Percentiles rank a stretch among this genome's conserved stretches.
These are phyloP conservation scores for Cataglyphis livida DNA, from an alignment of 2,888 invertebrate genomes.

Conservation along the genomic window DNA sequence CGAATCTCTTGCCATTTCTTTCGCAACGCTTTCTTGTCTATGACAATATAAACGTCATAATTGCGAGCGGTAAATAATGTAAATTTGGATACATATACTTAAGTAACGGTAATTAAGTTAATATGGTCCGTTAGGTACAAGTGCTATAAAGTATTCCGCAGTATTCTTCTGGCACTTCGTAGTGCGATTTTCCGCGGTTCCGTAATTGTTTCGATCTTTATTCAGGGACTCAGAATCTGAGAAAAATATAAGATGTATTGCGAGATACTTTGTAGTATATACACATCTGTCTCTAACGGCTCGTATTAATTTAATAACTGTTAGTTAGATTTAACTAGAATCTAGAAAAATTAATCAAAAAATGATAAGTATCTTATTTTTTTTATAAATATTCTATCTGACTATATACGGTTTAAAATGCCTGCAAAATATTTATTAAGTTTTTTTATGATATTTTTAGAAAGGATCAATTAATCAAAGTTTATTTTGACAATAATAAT, in stretches of 20 bases:
- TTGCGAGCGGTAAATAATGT: neutral
- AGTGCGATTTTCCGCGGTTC: neutral
- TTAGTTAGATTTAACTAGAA: neutral
- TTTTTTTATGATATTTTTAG: neutral
- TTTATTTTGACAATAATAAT: neutral
- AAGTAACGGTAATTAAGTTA: neutral
- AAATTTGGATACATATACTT: neutral
- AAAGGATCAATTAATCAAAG: neutral
- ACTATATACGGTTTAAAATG: neutral
- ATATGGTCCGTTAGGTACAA: neutral
- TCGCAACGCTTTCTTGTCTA: conserved; percentile 21
- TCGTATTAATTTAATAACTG: neutral
- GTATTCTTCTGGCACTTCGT: neutral
- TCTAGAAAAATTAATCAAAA: neutral
- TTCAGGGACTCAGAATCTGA: neutral
- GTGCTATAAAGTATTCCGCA: neutral
- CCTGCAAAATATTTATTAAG: neutral
- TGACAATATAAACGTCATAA: neutral
- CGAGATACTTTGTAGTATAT: neutral
- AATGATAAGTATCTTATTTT: neutral
- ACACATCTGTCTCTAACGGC: neutral
- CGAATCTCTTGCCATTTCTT: conserved; percentile 43
- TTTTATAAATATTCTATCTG: neutral
- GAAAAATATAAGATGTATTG: neutral
- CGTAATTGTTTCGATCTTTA: neutral